phyloP scores from a whole-genome alignment of 1,140 invertebrate genomes.

The Meloidogyne hapla region DNA sequence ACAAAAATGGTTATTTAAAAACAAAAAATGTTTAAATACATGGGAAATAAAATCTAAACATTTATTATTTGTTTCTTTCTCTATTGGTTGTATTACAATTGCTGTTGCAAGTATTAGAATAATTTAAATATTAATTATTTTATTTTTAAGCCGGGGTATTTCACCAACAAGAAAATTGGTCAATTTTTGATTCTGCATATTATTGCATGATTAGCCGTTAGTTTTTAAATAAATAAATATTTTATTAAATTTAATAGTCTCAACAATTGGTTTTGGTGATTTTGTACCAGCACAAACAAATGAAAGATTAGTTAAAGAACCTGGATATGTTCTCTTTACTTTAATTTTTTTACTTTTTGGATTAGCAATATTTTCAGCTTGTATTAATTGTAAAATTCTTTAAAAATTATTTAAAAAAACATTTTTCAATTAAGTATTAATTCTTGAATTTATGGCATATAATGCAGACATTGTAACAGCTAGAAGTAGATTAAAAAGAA shows the following conservation, averaged over 20 bases:
- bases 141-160: constrained; percentile 56
- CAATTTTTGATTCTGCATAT: constrained; percentile 95
- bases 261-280: constrained; percentile 69
- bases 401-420: constrained; percentile 68
- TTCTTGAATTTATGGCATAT: constrained; percentile 55
- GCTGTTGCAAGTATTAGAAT: constrained; percentile 12
- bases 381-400: constrained; percentile 91
- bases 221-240: constrained; percentile 19
- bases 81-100: constrained; percentile 44
- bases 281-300: constrained; percentile 77
- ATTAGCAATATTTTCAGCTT: constrained; percentile 94
- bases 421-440: background rate
- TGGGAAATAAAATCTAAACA: constrained; percentile 36
- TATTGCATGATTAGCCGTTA: constrained; percentile 98
- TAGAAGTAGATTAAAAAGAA: constrained; percentile 1
- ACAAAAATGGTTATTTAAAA: constrained; percentile 14
- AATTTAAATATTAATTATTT: background rate
- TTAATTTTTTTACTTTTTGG: constrained; percentile 98
- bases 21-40: background rate
- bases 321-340: constrained; percentile 93
- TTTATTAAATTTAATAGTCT: constrained; percentile 41
- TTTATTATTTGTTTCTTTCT: constrained; percentile 53
- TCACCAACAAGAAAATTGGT: constrained; percentile 83
- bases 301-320: constrained; percentile 85
- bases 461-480: constrained; percentile 47